Base-by-base conservation (phyloP, 30 jellyfish, hydroid and myxozoan genomes). In the Turritopsis rubra region DNA sequence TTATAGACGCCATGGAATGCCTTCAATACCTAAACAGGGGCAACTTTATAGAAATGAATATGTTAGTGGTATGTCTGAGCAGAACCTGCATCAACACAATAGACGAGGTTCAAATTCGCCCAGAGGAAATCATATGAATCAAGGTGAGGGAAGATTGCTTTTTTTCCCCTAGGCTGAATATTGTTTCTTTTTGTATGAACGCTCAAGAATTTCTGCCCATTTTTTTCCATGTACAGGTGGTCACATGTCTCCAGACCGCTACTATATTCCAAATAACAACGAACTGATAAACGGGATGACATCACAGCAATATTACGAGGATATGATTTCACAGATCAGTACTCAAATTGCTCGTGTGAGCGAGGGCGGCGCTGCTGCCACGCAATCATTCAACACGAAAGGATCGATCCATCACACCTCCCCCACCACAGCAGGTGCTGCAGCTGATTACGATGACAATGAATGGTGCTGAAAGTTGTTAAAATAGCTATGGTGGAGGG, bases 291-390 rank as follows among this genome's bases (percentile, higher is more conserved):
- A 92, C 73, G 98, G 96, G 18, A 85, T 93, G 52, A 96, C 92
- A 73, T 89, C 99, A 0, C 96, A 93, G 84, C 96, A 93, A 83
- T 93, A 93, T 84, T 93, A 93, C 85, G 99, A 93, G 82, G 93
- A 89, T 29, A 93, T 93, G 99, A 93, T 93, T 26, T 95, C 99
- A 18, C 99, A 88, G 72, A 93, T 93, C 74, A 88, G 89, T 83
- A 91, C 86, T 79, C 96, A 93, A 86, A 93, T 93, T 26, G 99
- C 99, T 7, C 85, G 85, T 54, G 99, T 90, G 28, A 95, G 89
- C 23, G 99, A 93, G 79, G 78, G 97, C 18, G 96, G 96, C 24
- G 90, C 73, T 19, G 68, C 23, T 21, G 52, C 53, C 26, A 25
- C 28, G 29, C 88, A 66, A 19, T 52, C 41, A 23, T 28, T 52